A percentile compares a stretch with the other conserved stretches of the same genome.
Conservation (phyloP, 1,140 invertebrate species). For the Gonatopus flavifemur region DNA sequence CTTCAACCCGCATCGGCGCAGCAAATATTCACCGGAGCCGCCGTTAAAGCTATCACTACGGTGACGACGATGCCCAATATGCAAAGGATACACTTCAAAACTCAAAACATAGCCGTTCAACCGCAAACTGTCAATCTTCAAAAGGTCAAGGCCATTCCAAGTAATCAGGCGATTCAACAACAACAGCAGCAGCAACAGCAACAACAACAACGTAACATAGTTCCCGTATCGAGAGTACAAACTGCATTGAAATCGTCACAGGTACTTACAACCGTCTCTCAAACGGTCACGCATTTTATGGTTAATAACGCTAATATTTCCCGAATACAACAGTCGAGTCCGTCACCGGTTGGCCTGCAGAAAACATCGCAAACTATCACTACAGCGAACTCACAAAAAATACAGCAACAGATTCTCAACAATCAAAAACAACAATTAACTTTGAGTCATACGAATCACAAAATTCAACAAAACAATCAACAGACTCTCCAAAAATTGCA, state of each 20-base stretch:
- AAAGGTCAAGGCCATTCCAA: conserved; percentile 34
- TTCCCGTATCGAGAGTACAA: conserved; percentile 33
- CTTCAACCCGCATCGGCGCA: conserved; percentile 16
- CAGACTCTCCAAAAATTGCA: conserved; percentile 33
- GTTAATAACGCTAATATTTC: conserved; percentile 39
- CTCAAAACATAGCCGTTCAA: conserved; percentile 19
- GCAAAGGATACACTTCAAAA: conserved; percentile 36
- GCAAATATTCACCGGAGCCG: conserved; percentile 17
- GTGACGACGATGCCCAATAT: conserved; percentile 27
- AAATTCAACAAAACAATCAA: conserved; percentile 29
- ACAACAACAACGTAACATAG: conserved; percentile 26
- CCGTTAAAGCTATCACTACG: conserved; percentile 26
- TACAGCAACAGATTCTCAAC: conserved; percentile 29
- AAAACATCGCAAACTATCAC: conserved; percentile 24
- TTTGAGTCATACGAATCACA: conserved; percentile 35
- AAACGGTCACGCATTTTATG: conserved; percentile 27
- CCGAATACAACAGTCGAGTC: conserved; percentile 30
- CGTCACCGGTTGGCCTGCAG: conserved; percentile 20
- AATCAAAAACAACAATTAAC: conserved; percentile 32
- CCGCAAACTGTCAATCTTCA: conserved; percentile 30
- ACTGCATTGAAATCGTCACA: conserved; percentile 28
- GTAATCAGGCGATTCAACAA: conserved; percentile 13
- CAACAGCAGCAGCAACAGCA: too few relatives aligned
- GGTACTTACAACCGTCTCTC: conserved; percentile 11
- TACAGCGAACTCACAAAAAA: conserved; percentile 21